These are phyloP conservation scores for Hydraecia micacea DNA, from an alignment of 2,888 invertebrate genomes.

Conservation along the genomic window DNA sequence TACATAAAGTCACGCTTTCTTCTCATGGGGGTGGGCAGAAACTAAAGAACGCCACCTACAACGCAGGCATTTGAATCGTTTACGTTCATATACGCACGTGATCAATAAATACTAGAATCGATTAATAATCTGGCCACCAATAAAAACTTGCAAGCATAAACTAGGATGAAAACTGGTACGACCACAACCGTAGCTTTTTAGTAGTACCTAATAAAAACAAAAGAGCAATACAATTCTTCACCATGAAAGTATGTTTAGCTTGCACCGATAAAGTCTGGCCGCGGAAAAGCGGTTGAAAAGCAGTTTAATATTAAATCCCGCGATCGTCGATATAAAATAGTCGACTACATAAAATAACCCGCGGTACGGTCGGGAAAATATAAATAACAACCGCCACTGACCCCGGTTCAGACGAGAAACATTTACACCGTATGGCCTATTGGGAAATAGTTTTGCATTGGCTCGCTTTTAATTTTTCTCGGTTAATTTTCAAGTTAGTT, in stretches of 20 bases:
- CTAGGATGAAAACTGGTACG: background rate
- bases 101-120: background rate
- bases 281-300: constrained; percentile 53
- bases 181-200: constrained; percentile 10
- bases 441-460: background rate
- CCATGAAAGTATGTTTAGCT: constrained; percentile 52
- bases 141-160: background rate
- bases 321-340: constrained; percentile 66
- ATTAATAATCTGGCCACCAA: background rate
- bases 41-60: no score
- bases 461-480: background rate
- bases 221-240: constrained; percentile 31
- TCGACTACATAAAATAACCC: constrained; percentile 68
- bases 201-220: constrained; percentile 40
- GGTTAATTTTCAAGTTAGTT: background rate
- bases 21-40: no score
- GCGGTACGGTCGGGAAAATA: constrained; percentile 68
- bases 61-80: no score
- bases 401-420: constrained; percentile 53
- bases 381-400: constrained; percentile 74
- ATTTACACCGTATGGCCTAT: constrained; percentile 56
- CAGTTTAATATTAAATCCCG: constrained; percentile 67
- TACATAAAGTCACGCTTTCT: no score
- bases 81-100: no score
- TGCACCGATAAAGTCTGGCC: constrained; percentile 54